Conservation (phyloP, 37 sponge, comb jelly and placozoan species). For the Theonella swinhoei region DNA sequence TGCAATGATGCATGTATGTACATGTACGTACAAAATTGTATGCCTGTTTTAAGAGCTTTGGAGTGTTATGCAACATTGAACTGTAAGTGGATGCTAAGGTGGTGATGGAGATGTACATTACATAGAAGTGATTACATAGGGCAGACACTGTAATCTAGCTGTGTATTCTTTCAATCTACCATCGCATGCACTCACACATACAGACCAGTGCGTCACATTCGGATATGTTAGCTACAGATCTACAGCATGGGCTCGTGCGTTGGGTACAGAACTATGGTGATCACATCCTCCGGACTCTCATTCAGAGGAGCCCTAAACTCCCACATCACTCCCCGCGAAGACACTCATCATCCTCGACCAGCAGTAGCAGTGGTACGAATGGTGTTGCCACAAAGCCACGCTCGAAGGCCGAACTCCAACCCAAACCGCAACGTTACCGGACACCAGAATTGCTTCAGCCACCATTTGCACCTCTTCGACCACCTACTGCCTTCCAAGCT, state of each 20-base stretch:
- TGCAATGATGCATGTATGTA: too few species aligned
- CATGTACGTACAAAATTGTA: too few species aligned
- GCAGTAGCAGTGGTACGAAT: background rate
- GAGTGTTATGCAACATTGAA: too few species aligned
- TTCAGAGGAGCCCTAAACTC: conserved; percentile 67
- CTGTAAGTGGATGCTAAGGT: too few species aligned
- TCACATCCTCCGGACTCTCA: conserved; percentile 70
- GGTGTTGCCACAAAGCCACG: background rate
- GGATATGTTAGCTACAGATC: background rate
- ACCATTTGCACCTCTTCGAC: background rate
- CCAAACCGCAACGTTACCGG: background rate
- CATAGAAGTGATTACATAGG: too few species aligned
- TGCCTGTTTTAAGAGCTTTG: too few species aligned
- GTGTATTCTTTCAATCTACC: too few species aligned
- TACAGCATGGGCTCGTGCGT: conserved; percentile 71
- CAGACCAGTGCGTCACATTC: too few species aligned
- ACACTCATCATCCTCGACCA: conserved; percentile 15
- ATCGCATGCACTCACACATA: too few species aligned
- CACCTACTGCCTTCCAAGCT: background rate
- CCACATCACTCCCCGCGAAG: conserved; percentile 24
- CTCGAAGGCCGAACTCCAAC: background rate
- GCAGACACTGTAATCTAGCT: too few species aligned
- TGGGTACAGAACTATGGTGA: conserved; percentile 76
- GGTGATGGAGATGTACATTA: too few species aligned
- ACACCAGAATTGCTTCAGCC: background rate